Evolutionary conservation across 1,140 invertebrate species (phyloP).

Genomic region (fruit fly (Drosophila melanogaster)): Release_6_plus_ISO1_MT NT_033777.3:29161001-29161500

Average conservation of each 20-base stretch:
- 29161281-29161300: slow-evolving; percentile 88
- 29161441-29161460: slow-evolving; percentile 41
- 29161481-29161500: slow-evolving; percentile 72
- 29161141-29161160: slow-evolving; percentile 92
- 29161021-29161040: slow-evolving; percentile 92
- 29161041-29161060: slow-evolving; percentile 86
- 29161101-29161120: slow-evolving; percentile 84
- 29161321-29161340: slow-evolving; percentile 67
- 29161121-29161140: slow-evolving; percentile 91
- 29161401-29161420: slow-evolving; percentile 55
- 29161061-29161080: slow-evolving; percentile 88
- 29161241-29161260: slow-evolving; percentile 90
- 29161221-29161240: slow-evolving; percentile 89
- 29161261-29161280: slow-evolving; percentile 87
- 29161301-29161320: slow-evolving; percentile 87
- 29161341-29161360: slow-evolving; percentile 41
- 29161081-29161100: slow-evolving; percentile 79
- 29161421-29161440: slow-evolving; percentile 51
- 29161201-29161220: slow-evolving; percentile 91
- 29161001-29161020: slow-evolving; percentile 97
- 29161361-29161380: slow-evolving; percentile 48
- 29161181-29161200: slow-evolving; percentile 91
- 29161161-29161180: slow-evolving; percentile 87
- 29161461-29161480: slow-evolving; percentile 62
- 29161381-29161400: slow-evolving; percentile 41